Evolutionary conservation across 2,113 vertebrate genomes (phyloP).

Genomic region (Sturnus vulgaris): DNA sequence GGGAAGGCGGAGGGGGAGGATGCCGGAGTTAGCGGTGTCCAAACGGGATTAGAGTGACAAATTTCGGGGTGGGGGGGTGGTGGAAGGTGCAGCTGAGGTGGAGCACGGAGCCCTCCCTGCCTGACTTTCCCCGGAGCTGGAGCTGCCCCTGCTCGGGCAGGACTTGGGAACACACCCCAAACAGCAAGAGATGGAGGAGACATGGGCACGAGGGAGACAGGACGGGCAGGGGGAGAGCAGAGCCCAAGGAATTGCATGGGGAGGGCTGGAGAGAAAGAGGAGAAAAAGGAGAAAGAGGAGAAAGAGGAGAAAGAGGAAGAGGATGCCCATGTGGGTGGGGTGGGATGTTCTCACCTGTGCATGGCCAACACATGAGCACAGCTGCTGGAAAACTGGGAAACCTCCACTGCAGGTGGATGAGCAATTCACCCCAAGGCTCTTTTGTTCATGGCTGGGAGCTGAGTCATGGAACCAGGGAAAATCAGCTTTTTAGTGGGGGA

Average conservation of each 20-base stretch:
- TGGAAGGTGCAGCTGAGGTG: background rate
- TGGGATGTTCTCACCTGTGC: background rate
- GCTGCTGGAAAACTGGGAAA: background rate
- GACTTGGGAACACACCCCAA: background rate
- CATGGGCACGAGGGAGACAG: background rate
- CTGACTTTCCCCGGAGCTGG: background rate
- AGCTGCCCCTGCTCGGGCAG: background rate
- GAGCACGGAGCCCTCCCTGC: background rate
- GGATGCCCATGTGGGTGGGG: background rate
- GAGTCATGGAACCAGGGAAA: background rate
- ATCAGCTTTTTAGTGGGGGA: background rate
- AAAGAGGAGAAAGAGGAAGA: background rate
- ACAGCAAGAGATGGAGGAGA: background rate
- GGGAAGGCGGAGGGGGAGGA: background rate
- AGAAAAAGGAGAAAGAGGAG: background rate
- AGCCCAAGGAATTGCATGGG: background rate
- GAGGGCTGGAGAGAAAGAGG: background rate
- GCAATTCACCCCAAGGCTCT: background rate
- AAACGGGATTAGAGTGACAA: slow-evolving; percentile 18
- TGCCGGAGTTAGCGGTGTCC: background rate
- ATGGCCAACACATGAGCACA: background rate
- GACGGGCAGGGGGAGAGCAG: background rate
- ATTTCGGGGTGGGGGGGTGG: background rate
- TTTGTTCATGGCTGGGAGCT: background rate
- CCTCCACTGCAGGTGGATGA: rapidly evolving